Base-by-base conservation (phyloP, 2,797 vertebrate genomes). In the Tachyglossus aculeatus region DNA sequence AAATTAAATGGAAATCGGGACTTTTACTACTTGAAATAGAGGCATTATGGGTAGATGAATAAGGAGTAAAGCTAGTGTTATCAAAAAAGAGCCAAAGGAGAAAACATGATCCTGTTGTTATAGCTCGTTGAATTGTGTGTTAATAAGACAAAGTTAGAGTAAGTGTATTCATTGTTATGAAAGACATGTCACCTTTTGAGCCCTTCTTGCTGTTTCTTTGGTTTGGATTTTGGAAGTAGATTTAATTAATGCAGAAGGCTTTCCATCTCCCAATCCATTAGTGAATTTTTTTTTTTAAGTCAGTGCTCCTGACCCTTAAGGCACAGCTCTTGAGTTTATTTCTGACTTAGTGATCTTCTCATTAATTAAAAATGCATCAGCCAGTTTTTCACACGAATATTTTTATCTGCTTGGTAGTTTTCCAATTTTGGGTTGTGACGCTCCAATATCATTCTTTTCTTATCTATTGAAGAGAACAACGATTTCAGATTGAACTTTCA, bases 1-100 rank as follows among this genome's bases (percentile, higher is more conserved):
- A 67, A 44, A 72, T 74, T 67, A 74, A 74, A 45, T 27, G 60
- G 56, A 69, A 69, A 82, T 59, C 63, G 48, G 71, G 63, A 77
- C 74, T 33, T 15, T 22, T 68, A 1, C 10, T 18, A 45, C 71
- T 71, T 40, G 47, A 16, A 6, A n/a, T 69, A 40, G n/a, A 4
- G 48, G 33, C 33, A 62, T 2, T 34, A 40, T 25, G 31, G 16
- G 56, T 63, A 72, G 52, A 50, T 57, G 74, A 43, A 40, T 55
- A 47, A 68, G 47, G 52, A 6, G 33, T 32, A 74, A 34, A n/a
- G 77, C 71, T 53, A 69, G 53, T 54, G 3, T 37, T 52, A 63
- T 59, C 66, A 63, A 54, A 67, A 61, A 5, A 5, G 1, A 25
- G 37, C 24, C 18, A 36, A 65, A 31, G 54, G 9, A 16, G 24